Conservation (phyloP, 1,140 invertebrate species). For the Subanguina moxae region DNA sequence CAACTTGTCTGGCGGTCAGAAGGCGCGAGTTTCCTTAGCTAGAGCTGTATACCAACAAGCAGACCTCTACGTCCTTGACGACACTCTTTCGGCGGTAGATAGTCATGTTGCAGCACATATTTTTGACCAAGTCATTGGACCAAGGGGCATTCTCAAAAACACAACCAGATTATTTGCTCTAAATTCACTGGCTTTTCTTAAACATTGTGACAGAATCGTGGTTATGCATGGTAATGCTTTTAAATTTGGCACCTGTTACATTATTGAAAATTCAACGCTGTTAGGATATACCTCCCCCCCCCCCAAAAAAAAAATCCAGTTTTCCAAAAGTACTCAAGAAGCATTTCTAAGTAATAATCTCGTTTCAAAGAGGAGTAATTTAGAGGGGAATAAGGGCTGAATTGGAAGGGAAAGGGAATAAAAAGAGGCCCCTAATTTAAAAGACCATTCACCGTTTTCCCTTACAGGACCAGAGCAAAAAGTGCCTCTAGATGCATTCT, state of each 20-base stretch:
- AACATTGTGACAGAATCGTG: conserved; percentile 34
- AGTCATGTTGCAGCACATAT: conserved; percentile 60
- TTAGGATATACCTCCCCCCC: too few relatives aligned
- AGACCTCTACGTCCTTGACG: conserved; percentile 56
- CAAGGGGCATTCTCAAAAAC: conserved; percentile 52
- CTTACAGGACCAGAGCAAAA: too few relatives aligned
- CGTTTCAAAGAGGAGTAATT: too few relatives aligned
- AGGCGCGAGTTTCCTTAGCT: conserved; percentile 66
- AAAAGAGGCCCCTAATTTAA: too few relatives aligned
- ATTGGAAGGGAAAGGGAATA: too few relatives aligned
- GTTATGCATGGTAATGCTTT: conserved; percentile 30
- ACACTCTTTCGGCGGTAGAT: conserved; percentile 56
- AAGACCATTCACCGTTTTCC: too few relatives aligned
- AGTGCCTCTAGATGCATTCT: too few relatives aligned
- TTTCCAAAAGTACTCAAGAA: too few relatives aligned
- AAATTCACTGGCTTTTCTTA: conserved; percentile 32
- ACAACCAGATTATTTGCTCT: conserved; percentile 44
- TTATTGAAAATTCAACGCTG: background rate
- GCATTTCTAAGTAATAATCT: too few relatives aligned
- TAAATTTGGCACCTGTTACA: too few relatives aligned
- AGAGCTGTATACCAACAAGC: conserved; percentile 45
- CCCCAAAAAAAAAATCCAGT: too few relatives aligned
- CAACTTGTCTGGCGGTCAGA: conserved; percentile 65
- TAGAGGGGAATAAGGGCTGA: too few relatives aligned
- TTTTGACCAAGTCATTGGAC: conserved; percentile 61